A percentile compares a stretch with the other conserved stretches of the same genome.
phyloP scores from a whole-genome alignment of 2,113 vertebrate species.

The Callorhinus ursinus region DNA sequence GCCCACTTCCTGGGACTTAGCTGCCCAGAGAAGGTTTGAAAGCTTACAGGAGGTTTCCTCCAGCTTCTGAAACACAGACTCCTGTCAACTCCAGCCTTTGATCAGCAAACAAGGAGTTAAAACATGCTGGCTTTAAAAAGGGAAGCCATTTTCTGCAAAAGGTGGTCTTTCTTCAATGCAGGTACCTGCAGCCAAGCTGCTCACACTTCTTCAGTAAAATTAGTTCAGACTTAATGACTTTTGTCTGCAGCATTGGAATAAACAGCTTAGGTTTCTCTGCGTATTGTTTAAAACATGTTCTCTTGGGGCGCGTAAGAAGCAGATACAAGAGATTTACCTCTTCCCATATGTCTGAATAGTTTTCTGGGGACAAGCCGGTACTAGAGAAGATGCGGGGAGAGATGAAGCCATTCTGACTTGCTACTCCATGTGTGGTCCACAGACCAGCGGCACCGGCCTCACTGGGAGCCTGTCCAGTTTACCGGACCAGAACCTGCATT shows the following conservation, averaged over 20 bases:
- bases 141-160: background rate
- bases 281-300: background rate
- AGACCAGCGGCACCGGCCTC: too few relatives aligned
- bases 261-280: background rate
- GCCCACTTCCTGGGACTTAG: background rate
- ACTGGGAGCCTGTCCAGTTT: background rate
- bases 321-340: background rate
- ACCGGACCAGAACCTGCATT: fast-evolving
- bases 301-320: background rate
- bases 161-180: background rate
- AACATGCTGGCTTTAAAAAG: background rate
- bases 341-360: background rate
- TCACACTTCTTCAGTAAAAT: background rate
- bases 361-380: background rate
- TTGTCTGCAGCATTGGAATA: background rate
- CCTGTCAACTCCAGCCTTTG: background rate
- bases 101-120: background rate
- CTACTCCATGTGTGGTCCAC: fast-evolving
- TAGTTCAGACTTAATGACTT: background rate
- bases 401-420: background rate
- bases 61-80: background rate
- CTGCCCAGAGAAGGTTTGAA: fast-evolving
- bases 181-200: too few relatives aligned
- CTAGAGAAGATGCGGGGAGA: background rate
- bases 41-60: fast-evolving